Percentiles rank a stretch among this genome's conserved stretches.
Evolutionary conservation across 37 sponge, comb jelly and placozoan species (phyloP).

Genomic region (Axinella damicornis): DNA sequence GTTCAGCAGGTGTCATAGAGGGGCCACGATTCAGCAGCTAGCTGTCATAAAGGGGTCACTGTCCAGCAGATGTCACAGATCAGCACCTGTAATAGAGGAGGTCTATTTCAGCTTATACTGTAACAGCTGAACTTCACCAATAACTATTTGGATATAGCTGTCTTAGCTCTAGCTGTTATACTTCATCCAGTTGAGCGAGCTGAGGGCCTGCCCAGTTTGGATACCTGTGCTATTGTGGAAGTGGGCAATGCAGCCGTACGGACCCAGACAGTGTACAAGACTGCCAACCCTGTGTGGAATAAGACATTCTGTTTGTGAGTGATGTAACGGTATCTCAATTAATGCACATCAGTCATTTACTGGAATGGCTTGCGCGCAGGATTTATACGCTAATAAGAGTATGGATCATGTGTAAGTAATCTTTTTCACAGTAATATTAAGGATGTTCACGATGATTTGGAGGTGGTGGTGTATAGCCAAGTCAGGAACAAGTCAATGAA

Average conservation of each 20-base stretch:
- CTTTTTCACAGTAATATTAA: conserved; percentile 66
- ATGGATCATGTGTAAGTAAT: background rate
- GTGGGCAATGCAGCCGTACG: conserved; percentile 76
- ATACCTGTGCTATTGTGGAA: conserved; percentile 74
- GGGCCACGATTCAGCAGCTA: no score
- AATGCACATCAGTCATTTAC: no score
- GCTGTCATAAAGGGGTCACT: no score
- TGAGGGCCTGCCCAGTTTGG: conserved; percentile 11
- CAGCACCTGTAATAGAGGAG: no score
- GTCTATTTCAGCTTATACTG: no score
- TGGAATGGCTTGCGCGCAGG: no score
- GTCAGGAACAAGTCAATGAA: conserved; percentile 47
- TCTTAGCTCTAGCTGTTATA: background rate
- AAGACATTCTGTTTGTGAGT: conserved; percentile 90
- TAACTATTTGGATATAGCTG: no score
- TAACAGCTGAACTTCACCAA: no score
- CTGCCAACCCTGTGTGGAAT: conserved; percentile 81
- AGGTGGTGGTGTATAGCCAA: conserved; percentile 80
- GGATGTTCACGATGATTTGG: conserved; percentile 85
- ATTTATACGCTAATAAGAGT: no score
- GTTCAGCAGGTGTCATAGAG: no score
- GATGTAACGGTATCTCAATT: no score
- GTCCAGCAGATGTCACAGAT: no score
- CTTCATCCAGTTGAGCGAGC: conserved; percentile 33
- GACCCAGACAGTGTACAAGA: conserved; percentile 73